Evolutionary conservation across 2,113 vertebrate genomes (phyloP), one percentile per base, ranked within the genome.

Genomic region (Hiodon alosoides): DNA sequence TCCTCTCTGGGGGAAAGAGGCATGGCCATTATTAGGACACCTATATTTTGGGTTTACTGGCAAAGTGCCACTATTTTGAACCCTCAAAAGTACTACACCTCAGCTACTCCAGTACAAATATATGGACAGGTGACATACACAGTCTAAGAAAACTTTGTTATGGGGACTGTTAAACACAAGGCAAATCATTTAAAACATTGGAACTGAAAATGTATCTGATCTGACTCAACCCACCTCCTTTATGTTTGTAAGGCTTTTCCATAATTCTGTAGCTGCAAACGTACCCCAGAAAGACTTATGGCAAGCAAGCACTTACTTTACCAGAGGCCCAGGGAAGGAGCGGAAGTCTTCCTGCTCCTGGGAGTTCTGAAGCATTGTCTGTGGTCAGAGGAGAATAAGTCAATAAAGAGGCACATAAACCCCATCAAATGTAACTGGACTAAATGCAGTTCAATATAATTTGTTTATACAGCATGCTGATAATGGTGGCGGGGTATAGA

Each of bases 291-390:
- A 31, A 31, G 31, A 31, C 31, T 31, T 31, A 31, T 2, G 31
- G 31, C 31, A 31, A 31, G 31, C 31, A 31, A 31, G 17, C 8
- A 87, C 94, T 64, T 90, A 98, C 97, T 94, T 98, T 65, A 94
- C 90, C 10, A 99, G 92, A 6, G 97, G 97, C 31, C 97, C 97
- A 0, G 97, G 97, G 82, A 99, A 99, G 0, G 86, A 64, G 67
- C 94, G 92, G 79, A 98, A 87, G 78, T 98, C 95, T 77, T 95
- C 88, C 83, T 98, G 97, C 77, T 96, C 96, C 0, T 86, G 75
- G 11, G 88, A 92, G 74, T 95, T 93, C 78, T 98, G 96, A 77
- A 99, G 80, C 84, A 98, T 88, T 0, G 88, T 92, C 97, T 99
- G 79, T 47, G 83, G 77, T 72, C 6, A 81, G 79, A 68, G 54